Evolutionary conservation across 2,797 vertebrate species (phyloP), one percentile per base, ranked within the genome.

Genomic region (Stomatorhinus walkeri): DNA sequence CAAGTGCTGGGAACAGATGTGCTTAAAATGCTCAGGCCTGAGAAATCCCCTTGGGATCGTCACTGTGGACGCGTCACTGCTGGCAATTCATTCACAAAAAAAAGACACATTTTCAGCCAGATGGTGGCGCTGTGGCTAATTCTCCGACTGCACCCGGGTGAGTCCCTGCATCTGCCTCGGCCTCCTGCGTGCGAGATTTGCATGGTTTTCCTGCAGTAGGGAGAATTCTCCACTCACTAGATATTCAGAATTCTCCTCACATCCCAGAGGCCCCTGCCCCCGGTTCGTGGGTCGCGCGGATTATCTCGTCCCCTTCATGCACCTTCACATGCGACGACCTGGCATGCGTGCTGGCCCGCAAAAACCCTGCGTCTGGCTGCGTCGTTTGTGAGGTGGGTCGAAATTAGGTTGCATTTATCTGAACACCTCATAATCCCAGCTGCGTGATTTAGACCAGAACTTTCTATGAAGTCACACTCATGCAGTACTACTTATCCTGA

Each of bases 401-500:
- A 88, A 84, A 46, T 46, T 59, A 59, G 87, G 28, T n/a, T 61
- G 12, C 40, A 87, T 40, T 52, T 49, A 87, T 49, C 48, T 40
- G 24, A 84, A 56, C 76, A 84, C 54, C 72, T 88, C 72, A 64
- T 76, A 88, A 88, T 36, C 56, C 76, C 40, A 32, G n/a, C 32
- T 89, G 36, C 16, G n/a, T 56, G 64, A 19, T 40, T 48, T 32
- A 52, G 76, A 32, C 87, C 48, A 48, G 22, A 32, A 84, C 48
- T 85, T 84, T 61, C 54, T 64, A 85, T 89, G 89, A 88, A 22
- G 89, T 88, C 81, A 76, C 72, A 28, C 28, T 40, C 48, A 19
- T 32, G 28, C 61, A 28, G 83, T 8, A 43, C 40, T 49, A 76
- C 81, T 51, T 48, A 64, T 51, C 16, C 81, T 7, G 28, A 36